A percentile compares a stretch with the other conserved stretches of the same genome.
Evolutionary conservation across 2,797 vertebrate genomes (phyloP).

Genomic region (Sebastes hubbsi): DNA sequence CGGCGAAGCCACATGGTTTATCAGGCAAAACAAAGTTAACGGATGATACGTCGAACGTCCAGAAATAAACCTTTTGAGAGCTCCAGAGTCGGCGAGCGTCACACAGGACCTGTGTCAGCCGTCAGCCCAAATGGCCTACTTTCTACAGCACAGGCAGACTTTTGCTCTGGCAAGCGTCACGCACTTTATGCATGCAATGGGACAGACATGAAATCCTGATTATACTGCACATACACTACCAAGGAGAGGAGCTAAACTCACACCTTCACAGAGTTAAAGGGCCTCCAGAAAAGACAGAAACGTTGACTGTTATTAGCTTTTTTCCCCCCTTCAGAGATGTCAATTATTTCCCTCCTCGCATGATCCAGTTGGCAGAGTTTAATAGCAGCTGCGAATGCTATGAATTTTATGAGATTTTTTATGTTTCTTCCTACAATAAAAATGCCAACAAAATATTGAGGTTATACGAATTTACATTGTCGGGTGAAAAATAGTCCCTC

Average conservation of each 20-base stretch:
- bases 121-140: constrained; percentile 56
- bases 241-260: constrained; percentile 2
- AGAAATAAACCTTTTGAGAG: constrained; percentile 46
- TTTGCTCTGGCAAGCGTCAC: constrained; percentile 24
- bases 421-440: constrained; percentile 37
- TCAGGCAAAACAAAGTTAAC: constrained; percentile 27
- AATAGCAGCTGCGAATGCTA: constrained; percentile 24
- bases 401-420: constrained; percentile 36
- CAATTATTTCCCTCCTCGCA: constrained; percentile 34
- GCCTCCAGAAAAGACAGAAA: constrained; percentile 9
- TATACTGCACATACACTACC: constrained; percentile 14
- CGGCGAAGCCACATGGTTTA: constrained; percentile 18
- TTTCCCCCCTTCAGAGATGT: constrained; percentile 21
- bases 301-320: constrained; percentile 36
- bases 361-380: constrained; percentile 50
- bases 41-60: constrained; percentile 29
- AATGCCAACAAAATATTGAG: constrained; percentile 20
- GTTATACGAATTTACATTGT: not conserved
- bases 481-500: constrained; percentile 1
- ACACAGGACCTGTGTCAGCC: constrained; percentile 41
- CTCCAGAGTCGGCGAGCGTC: constrained; percentile 11
- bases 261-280: constrained; percentile 10
- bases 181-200: constrained; percentile 6
- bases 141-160: constrained; percentile 30
- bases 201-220: constrained; percentile 12